phyloP scores from a whole-genome alignment of 1,140 invertebrate species.

The Heliconius nattereri region DNA sequence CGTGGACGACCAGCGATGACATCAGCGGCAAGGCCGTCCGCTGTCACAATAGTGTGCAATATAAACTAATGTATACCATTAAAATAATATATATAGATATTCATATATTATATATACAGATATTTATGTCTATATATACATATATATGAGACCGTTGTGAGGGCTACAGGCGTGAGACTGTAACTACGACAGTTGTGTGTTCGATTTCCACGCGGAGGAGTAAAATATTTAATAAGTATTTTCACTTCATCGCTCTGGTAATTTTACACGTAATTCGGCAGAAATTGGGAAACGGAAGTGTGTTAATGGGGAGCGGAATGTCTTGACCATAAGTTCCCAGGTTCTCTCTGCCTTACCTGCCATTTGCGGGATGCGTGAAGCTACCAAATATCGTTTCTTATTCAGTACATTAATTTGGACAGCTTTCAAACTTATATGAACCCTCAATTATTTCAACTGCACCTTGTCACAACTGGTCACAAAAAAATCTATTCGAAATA shows the following conservation, averaged over 20 bases:
- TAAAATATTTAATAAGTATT: neutral
- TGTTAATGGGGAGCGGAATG: no score
- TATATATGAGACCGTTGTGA: neutral
- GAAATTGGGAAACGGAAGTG: neutral
- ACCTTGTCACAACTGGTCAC: no score
- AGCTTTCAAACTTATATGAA: no score
- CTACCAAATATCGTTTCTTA: no score
- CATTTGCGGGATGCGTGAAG: no score
- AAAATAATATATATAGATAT: neutral
- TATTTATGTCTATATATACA: neutral
- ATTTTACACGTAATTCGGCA: neutral
- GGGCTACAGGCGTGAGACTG: no score
- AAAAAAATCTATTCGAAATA: neutral
- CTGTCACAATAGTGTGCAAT: neutral
- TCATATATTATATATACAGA: neutral
- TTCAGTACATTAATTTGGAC: no score
- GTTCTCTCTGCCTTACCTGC: no score
- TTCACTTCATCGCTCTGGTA: neutral
- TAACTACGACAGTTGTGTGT: neutral
- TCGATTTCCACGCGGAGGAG: neutral
- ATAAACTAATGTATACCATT: slow-evolving; percentile 7
- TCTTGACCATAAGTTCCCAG: neutral
- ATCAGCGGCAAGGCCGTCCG: slow-evolving; percentile 7
- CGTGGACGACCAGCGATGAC: neutral
- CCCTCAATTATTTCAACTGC: no score